Evolutionary conservation across 2,113 vertebrate species (phyloP).

Genomic region (Carollia perspicillata): DNA sequence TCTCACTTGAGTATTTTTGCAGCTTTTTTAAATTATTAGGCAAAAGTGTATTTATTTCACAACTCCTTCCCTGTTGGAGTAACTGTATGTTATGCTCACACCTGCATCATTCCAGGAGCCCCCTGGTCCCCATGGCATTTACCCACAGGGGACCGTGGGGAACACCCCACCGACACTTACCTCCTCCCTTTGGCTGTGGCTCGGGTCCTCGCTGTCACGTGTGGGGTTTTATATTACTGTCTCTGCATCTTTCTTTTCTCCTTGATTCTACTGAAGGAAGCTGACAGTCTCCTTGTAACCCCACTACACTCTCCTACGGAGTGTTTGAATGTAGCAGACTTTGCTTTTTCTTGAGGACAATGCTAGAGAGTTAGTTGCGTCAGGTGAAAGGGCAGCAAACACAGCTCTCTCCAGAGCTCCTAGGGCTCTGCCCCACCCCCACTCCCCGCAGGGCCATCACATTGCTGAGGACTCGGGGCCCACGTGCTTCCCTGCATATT

Average conservation of each 20-base stretch:
- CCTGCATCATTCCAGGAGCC: rapidly evolving
- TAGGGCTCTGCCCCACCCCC: not conserved
- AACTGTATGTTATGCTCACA: not conserved
- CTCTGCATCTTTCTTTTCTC: not conserved
- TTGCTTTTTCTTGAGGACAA: not conserved
- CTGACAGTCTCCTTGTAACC: not conserved
- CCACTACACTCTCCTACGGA: not conserved
- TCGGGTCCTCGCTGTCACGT: not conserved
- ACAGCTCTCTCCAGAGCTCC: too few species aligned
- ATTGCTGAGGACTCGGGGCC: rapidly evolving
- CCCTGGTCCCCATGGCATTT: rapidly evolving
- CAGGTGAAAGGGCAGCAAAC: too few species aligned
- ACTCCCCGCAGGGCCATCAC: rapidly evolving
- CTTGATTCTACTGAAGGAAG: not conserved
- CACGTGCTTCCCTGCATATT: not conserved
- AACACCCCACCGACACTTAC: too few species aligned
- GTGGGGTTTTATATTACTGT: not conserved
- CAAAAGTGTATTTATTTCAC: not conserved
- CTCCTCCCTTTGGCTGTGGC: not conserved
- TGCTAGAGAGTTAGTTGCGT: not conserved
- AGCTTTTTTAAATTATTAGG: not conserved
- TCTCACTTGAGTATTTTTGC: not conserved
- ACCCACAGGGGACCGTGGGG: too few species aligned
- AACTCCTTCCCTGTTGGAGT: not conserved
- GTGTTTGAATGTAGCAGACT: not conserved